Evolutionary conservation across 2,888 invertebrate genomes (phyloP), one percentile per base, ranked within the genome.

Genomic region (Agrypnus murinus): DNA sequence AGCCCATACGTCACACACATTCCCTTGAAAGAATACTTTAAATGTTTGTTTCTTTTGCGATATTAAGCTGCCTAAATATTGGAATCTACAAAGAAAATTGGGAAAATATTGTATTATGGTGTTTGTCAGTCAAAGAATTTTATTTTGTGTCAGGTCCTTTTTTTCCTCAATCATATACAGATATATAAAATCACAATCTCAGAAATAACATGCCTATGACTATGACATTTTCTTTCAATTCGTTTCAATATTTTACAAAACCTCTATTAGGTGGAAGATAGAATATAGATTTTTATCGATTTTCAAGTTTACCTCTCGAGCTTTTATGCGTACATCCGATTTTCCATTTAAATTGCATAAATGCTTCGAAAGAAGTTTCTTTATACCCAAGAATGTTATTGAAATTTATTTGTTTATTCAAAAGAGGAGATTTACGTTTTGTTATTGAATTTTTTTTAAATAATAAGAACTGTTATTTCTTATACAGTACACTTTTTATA

Each of bases 61-160:
- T 10, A 14, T 48, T 48, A 48, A 15, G 8, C 19, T 19, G 48
- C 19, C 7, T 48, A 48, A 9, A 48, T 32, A 15, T 32, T 14
- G 2, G 38, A 45, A 45, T 45, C 1, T 1, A 2, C 4, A 7
- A 55, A 31, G 10, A 55, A 65, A 65, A 65, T 46, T 65, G 59
- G n/a, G 40, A 60, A 65, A 58, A 46, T 36, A 12, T 43, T 17
- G 31, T 17, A 15, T 34, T 45, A 60, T 60, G 9, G 36, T 31
- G n/a, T 65, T 70, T 57, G 65, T 70, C 70, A 70, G 65, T 70
- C 65, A 70, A 65, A 14, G 58, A 70, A 70, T 65, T 65, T 70
- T 55, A 70, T 70, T 70, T 70, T 70, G 65, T 65, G 70, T 65
- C 38, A 40, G 58, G 53, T 14, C 60, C 12, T 70, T 70, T 40